Evolutionary conservation across 2,113 vertebrate genomes (phyloP).

Genomic region (Ginglymostoma cirratum): DNA sequence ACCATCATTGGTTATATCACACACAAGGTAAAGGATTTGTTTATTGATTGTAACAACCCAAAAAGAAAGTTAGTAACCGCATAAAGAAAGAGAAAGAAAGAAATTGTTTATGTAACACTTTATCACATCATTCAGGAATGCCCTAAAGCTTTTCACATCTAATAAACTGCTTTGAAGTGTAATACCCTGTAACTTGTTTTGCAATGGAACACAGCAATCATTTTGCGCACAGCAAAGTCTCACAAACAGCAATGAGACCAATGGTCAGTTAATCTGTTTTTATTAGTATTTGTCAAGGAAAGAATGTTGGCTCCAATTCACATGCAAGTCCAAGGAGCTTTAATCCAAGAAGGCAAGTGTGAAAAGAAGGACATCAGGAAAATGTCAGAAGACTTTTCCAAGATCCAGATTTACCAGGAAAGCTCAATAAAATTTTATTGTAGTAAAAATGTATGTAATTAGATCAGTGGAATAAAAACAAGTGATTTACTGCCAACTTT

Average conservation of each 20-base stretch:
- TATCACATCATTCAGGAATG: neutral
- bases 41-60: neutral
- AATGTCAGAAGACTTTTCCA: slow-evolving; percentile 14
- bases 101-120: neutral
- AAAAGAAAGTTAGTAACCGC: neutral
- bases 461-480: neutral
- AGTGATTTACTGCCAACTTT: neutral
- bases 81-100: neutral
- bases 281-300: slow-evolving; percentile 14
- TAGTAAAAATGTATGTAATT: slow-evolving; percentile 13
- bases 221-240: neutral
- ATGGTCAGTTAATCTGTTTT: neutral
- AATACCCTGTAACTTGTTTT: neutral
- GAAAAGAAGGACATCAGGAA: neutral
- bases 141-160: neutral
- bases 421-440: slow-evolving; percentile 21
- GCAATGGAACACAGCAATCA: neutral
- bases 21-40: neutral
- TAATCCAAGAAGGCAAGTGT: slow-evolving; percentile 18
- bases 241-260: neutral
- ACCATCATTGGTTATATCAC: neutral
- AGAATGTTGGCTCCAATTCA: slow-evolving; percentile 1
- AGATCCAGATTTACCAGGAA: slow-evolving; percentile 12
- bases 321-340: neutral
- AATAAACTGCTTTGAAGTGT: neutral